Base-by-base conservation (phyloP, 2,888 invertebrate species). In the Drosophila subquinaria region DNA sequence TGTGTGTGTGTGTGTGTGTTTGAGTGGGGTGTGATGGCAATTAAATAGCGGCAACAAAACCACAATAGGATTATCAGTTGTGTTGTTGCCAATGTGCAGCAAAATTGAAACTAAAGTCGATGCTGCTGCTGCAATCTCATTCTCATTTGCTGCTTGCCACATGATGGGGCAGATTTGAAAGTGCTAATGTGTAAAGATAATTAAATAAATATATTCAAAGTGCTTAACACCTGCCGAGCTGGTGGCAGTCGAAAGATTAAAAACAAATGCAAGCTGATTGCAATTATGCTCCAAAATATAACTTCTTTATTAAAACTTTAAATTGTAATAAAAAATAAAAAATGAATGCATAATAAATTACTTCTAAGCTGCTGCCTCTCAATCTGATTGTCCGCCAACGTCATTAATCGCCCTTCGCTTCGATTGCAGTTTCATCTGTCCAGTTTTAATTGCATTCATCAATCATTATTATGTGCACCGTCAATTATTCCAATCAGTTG, bases 11-110 rank as follows among this genome's bases (percentile, higher is more conserved):
- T 51, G 56, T 23, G 55, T 52, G 15, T 35, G 60, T 30, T 33
- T 38, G 10, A 13, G 53, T 17, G 27, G 45, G 30, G 74, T 71
- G 69, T 73, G 62, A 66, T 67, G 77, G 73, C 82, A 85, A 88
- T 85, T 86, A 90, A 73, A 74, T 70, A 67, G 67, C 53, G 55
- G 43, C 65, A 75, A 73, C 68, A 67, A 70, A 86, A 80, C 86
- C 86, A 73, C 87, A 90, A 90, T 83, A 75, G 89, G 90, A 86
- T 90, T 90, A 90, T 74, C 87, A 71, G 76, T 69, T 76, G 75
- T 71, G 63, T 40, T 59, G 35, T 20, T 62, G 56, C 45, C 66
- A 78, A 70, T 71, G 68, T 63, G 64, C 55, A 69, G 66, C 70
- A 52, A 60, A 87, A 87, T 69, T 42, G 38, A 79, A 76, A 81